phyloP scores from a whole-genome alignment of 2,888 invertebrate species.

The Brenthis hecate region DNA sequence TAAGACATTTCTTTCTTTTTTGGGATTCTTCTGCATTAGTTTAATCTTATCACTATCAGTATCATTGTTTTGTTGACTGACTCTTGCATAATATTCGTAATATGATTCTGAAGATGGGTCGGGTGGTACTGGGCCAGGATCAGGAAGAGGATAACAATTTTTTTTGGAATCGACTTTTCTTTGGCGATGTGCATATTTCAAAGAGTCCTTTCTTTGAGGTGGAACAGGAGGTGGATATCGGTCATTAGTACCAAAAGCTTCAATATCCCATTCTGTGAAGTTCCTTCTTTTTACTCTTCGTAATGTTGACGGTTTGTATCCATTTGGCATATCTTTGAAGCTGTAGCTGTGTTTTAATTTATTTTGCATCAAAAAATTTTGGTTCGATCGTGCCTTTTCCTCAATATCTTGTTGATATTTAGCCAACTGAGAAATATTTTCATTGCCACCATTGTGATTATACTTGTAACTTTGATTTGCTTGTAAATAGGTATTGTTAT shows the following conservation, averaged over 20 bases:
- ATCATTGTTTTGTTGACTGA: slow-evolving; percentile 77
- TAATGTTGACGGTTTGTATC: slow-evolving; percentile 83
- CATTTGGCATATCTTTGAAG: slow-evolving; percentile 84
- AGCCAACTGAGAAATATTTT: slow-evolving; percentile 80
- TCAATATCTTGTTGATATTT: slow-evolving; percentile 85
- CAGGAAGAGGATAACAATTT: slow-evolving; percentile 69
- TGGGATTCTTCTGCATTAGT: slow-evolving; percentile 63
- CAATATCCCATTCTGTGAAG: slow-evolving; percentile 83
- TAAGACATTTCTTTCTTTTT: slow-evolving; percentile 54
- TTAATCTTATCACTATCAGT: slow-evolving; percentile 77
- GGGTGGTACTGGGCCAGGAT: slow-evolving; percentile 72
- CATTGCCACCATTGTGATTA: slow-evolving; percentile 61
- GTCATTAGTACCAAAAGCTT: slow-evolving; percentile 63
- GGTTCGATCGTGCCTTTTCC: slow-evolving; percentile 77
- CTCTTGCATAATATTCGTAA: slow-evolving; percentile 78
- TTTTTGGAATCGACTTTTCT: slow-evolving; percentile 74
- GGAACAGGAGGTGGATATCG: slow-evolving; percentile 69
- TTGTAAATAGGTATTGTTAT: slow-evolving; percentile 57
- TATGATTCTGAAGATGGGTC: slow-evolving; percentile 78
- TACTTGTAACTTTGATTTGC: slow-evolving; percentile 63
- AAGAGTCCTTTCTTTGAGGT: slow-evolving; percentile 75
- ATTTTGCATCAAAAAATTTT: slow-evolving; percentile 78
- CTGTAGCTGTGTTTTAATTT: slow-evolving; percentile 81
- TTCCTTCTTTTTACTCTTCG: slow-evolving; percentile 80
- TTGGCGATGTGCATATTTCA: slow-evolving; percentile 79